These are phyloP conservation scores for Drosophila serrata DNA, from an alignment of 1,140 invertebrate genomes.

Conservation along the genomic window DNA sequence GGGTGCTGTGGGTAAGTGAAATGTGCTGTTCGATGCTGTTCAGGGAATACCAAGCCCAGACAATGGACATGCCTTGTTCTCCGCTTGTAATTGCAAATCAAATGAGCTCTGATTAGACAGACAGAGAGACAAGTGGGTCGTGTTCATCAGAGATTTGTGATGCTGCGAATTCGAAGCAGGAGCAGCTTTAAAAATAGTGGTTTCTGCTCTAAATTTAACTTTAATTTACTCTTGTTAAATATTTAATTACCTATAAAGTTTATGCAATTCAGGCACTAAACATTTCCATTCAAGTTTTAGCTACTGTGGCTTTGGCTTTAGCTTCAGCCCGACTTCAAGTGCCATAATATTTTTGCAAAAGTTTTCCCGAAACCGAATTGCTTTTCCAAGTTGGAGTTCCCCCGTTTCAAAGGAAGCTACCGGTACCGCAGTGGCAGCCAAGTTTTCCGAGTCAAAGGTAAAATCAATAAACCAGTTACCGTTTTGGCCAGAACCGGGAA, in stretches of 20 bases:
- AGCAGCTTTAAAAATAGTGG: not conserved
- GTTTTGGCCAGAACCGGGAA: constrained; percentile 29
- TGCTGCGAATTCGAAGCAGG: not conserved
- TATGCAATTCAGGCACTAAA: not conserved
- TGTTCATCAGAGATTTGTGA: constrained; percentile 2
- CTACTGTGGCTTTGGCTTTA: not conserved
- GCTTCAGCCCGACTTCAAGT: not conserved
- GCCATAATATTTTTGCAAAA: constrained; percentile 7
- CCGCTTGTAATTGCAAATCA: constrained; percentile 37
- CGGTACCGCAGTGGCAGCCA: constrained; percentile 17
- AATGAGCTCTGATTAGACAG: constrained; percentile 35
- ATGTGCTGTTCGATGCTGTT: constrained; percentile 22
- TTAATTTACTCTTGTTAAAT: not conserved
- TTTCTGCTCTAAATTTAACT: not conserved
- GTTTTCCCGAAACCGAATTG: constrained; percentile 20
- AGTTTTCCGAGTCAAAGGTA: constrained; percentile 43
- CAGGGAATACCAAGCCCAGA: constrained; percentile 17
- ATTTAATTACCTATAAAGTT: not conserved
- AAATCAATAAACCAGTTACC: constrained; percentile 71
- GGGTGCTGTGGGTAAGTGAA: constrained; percentile 46
- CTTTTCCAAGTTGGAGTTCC: constrained; percentile 4
- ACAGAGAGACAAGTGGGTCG: not conserved
- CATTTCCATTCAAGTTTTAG: not conserved
- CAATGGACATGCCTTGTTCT: constrained; percentile 46
- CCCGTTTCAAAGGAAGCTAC: constrained; percentile 14